These are phyloP conservation scores for Ctenopoma multispine DNA, from an alignment of 2,797 vertebrate species.

Conservation along the genomic window DNA sequence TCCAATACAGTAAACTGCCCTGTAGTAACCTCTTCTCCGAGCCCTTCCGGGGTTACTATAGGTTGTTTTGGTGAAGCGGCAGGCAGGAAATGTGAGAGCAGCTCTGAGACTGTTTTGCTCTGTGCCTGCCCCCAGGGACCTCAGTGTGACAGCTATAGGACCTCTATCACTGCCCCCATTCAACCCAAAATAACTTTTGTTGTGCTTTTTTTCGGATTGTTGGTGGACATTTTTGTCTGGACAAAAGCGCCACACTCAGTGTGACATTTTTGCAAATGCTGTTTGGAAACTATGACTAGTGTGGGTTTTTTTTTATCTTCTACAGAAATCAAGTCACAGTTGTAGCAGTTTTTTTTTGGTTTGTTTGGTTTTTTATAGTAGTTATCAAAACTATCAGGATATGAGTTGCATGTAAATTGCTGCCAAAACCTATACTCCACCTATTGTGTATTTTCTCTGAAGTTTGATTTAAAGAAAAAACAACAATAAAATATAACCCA, in stretches of 20 bases:
- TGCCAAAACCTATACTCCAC: background rate
- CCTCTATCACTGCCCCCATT: slow-evolving; percentile 67
- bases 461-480: background rate
- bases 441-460: background rate
- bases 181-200: slow-evolving; percentile 67
- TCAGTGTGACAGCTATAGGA: slow-evolving; percentile 53
- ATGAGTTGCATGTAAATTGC: background rate
- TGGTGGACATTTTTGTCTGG: slow-evolving; percentile 43
- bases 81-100: slow-evolving; percentile 80
- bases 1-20: slow-evolving; percentile 77
- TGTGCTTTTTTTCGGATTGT: slow-evolving; percentile 51
- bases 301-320: background rate
- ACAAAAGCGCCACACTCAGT: slow-evolving; percentile 49
- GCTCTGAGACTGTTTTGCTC: slow-evolving; percentile 47
- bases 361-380: background rate
- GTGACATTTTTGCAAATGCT: slow-evolving; percentile 47
- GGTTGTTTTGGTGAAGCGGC: slow-evolving; percentile 81
- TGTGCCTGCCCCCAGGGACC: slow-evolving; percentile 51
- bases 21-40: slow-evolving; percentile 88
- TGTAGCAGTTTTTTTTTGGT: too few species aligned
- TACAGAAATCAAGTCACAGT: background rate
- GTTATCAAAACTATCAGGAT: background rate
- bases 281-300: slow-evolving; percentile 25
- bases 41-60: slow-evolving; percentile 88
- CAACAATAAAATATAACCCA: background rate